Evolutionary conservation across 2,888 invertebrate species (phyloP), one percentile per base, ranked within the genome.

Genomic region (Agrypnus murinus): DNA sequence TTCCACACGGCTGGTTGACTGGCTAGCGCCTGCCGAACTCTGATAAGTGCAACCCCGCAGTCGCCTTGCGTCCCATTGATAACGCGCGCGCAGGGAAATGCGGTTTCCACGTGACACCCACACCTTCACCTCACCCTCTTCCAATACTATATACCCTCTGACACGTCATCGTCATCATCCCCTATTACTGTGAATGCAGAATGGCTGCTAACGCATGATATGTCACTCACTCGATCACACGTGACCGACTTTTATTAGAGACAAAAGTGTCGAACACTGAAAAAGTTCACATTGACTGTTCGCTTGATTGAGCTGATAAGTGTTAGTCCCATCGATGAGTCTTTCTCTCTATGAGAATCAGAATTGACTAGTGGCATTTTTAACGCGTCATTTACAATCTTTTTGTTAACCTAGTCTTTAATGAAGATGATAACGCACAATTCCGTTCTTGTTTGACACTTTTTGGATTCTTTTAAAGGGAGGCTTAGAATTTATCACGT

Each of bases 1-100:
- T 88, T 88, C 88, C 88, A 87, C 88, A 88, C 87, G 87, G 85
- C 83, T 86, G 86, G 82, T 83, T 84, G 84, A 82, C 84, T 80
- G 77, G 77, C 76, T 77, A 77, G 76, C 78, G 81, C 79, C 83
- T 84, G 84, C 83, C 83, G 78, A 84, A 83, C 77, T 79, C 77
- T 79, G 84, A 85, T 84, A 85, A 82, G 77, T 65, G 83, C 84
- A 86, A 86, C 86, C 87, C 87, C 87, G 79, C 80, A 82, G 84
- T 81, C 84, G 82, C 83, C 84, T 83, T 84, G 84, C 81, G 82
- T 81, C 81, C 81, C 78, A 76, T 79, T 82, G 84, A 84, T 84
- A 84, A 84, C 77, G 80, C 78, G 80, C 79, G 79, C 81, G 75
- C 78, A 76, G 79, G 78, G 78, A 78, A 77, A 77, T 80, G 80